Conservation (phyloP, 2,797 vertebrate species). For the Agapornis canus region DNA sequence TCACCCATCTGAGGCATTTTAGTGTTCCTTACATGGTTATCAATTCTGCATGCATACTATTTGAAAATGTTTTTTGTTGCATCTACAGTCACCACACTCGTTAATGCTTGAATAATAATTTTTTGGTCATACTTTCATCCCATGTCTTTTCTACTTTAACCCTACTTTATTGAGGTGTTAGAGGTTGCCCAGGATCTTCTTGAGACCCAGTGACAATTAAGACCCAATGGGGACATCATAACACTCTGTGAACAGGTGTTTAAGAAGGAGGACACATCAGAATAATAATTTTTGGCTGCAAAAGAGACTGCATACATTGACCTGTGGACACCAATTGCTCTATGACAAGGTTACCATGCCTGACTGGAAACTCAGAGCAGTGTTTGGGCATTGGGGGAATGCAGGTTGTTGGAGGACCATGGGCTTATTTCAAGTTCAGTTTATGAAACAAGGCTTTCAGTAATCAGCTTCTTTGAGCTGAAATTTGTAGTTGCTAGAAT, state of each 20-base stretch:
- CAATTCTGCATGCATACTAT: neutral
- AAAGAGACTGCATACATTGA: neutral
- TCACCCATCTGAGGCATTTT: neutral
- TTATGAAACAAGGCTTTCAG: neutral
- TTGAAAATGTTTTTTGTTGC: neutral
- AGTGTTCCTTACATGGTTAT: neutral
- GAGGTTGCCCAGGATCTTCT: neutral
- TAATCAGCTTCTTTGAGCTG: neutral
- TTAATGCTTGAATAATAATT: neutral
- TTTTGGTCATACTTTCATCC: neutral
- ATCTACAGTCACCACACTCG: neutral
- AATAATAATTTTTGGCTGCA: neutral
- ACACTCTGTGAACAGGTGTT: neutral
- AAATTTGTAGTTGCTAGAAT: neutral
- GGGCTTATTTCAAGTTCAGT: neutral
- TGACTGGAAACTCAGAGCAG: neutral
- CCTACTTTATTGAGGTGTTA: neutral
- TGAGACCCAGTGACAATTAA: neutral
- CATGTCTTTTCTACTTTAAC: neutral
- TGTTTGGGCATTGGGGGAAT: neutral
- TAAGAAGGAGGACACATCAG: neutral
- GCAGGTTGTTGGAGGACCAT: rapidly evolving
- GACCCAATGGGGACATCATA: neutral
- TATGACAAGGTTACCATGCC: neutral
- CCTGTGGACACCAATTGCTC: neutral